Evolutionary conservation across 1,140 invertebrate genomes (phyloP).

Genomic region (Drosophila chauvacae): DNA sequence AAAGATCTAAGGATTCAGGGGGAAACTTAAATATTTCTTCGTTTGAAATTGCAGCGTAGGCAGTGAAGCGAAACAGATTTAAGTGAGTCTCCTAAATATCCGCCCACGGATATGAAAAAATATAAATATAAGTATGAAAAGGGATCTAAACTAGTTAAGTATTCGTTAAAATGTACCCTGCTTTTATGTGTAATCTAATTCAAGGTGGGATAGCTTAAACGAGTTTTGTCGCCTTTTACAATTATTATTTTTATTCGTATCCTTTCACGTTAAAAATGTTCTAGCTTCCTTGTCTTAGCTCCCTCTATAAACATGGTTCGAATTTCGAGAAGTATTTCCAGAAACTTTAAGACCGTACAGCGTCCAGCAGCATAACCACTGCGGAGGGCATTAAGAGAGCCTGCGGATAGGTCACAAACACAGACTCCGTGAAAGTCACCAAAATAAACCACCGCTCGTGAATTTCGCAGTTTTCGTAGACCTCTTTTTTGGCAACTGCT

Average conservation of each 20-base stretch:
- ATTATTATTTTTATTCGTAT: neutral
- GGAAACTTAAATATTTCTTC: slow-evolving; percentile 3
- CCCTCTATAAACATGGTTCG: neutral
- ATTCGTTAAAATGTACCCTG: neutral
- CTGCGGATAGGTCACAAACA: slow-evolving; percentile 13
- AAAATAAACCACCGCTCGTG: slow-evolving; percentile 24
- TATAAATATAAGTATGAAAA: no score
- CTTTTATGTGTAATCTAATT: neutral
- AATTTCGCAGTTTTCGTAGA: slow-evolving; percentile 19
- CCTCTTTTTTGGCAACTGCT: slow-evolving; percentile 24
- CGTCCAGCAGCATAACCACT: neutral
- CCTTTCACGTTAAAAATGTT: neutral
- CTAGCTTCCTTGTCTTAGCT: neutral
- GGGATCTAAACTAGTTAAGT: neutral
- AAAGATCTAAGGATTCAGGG: slow-evolving; percentile 27
- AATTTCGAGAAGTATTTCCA: neutral
- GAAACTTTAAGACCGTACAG: neutral
- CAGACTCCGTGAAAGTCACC: neutral
- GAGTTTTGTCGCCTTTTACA: no score
- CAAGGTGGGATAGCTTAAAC: neutral
- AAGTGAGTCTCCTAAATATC: neutral
- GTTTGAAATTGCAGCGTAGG: slow-evolving; percentile 9
- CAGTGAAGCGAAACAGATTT: neutral
- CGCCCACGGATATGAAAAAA: neutral
- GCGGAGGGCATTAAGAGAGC: neutral